Base-by-base conservation (phyloP, 2,888 invertebrate genomes). In the Acleris literana region DNA sequence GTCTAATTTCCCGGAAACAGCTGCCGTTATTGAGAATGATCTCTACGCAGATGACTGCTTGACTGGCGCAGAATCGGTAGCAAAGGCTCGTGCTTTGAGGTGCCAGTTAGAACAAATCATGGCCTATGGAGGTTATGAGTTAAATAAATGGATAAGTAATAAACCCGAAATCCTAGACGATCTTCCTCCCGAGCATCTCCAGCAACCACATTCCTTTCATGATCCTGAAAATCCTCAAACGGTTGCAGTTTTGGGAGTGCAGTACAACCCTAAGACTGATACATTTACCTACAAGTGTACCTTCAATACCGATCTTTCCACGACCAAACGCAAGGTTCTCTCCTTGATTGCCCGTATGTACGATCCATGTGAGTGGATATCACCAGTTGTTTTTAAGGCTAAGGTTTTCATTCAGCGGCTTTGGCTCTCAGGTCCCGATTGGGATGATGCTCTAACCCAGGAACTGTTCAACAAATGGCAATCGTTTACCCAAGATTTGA, bases 381-480 rank as follows among this genome's bases (percentile, higher is more conserved):
- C 29, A 3, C 55, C 55, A 1, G 17, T 62, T 2, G 48, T 62
- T 13, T 62, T 62, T 29, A 29, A 46, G 55, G 54, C 55, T 6
- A 62, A 62, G 17, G 25, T 17, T 6, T 62, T 62, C 48, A 29
- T 62, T 2, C 62, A 62, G 33, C n/a, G 48, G 5, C 48, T 62
- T n/a, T 62, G 61, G 61, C 17, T 56, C 18, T 29, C 49, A 7
- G 49, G 56, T 9, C 48, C 18, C n/a, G n/a, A 48, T 48, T 48
- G 48, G 48, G 48, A 48, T 48, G 18, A n/a, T 7, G 7, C 17
- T 9, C 48, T 48, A n/a, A 48, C 17, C 18, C 48, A n/a, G 5
- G 48, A 48, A 2, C 18, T 48, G 1, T 13, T 13, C 7, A 5
- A 48, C 48, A 5, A 17, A n/a, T 48, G 48, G 48, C 48, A 17